These are phyloP conservation scores for Agrochola litura DNA, from an alignment of 2,888 invertebrate species.

Conservation along the genomic window DNA sequence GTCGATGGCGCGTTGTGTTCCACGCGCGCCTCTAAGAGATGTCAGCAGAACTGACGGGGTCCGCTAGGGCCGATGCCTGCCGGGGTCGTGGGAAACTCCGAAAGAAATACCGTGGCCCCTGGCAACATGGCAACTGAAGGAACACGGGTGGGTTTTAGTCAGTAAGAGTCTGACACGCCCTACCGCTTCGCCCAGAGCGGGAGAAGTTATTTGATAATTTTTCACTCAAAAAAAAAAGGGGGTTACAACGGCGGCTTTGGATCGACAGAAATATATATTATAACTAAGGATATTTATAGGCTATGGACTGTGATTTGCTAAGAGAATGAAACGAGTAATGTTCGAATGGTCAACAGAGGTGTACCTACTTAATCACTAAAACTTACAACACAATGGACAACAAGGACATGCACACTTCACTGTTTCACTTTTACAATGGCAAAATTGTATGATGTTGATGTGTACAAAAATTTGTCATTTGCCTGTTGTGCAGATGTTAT, in stretches of 20 bases:
- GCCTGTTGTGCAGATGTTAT: slow-evolving; percentile 34
- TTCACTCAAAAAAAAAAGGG: neutral
- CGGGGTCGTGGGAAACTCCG: no score
- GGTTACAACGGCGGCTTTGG: no score
- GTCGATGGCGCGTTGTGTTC: no score
- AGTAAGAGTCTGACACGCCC: no score
- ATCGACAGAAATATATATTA: neutral
- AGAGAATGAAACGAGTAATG: neutral
- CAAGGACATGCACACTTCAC: slow-evolving; percentile 15
- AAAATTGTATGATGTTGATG: slow-evolving; percentile 25
- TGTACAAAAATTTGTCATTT: slow-evolving; percentile 26
- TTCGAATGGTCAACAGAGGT: neutral
- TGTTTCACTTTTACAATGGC: slow-evolving; percentile 44
- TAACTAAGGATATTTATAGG: neutral
- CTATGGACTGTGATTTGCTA: neutral
- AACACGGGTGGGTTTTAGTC: no score
- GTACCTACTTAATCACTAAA: neutral
- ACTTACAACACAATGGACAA: neutral
- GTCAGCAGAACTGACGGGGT: no score
- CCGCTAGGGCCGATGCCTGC: no score
- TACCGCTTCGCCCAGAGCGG: no score
- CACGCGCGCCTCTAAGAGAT: no score
- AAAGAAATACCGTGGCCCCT: no score
- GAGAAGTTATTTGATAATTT: no score
- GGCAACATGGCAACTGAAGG: no score